phyloP scores from a whole-genome alignment of 1,140 invertebrate species.

The Brachystomella parvula region DNA sequence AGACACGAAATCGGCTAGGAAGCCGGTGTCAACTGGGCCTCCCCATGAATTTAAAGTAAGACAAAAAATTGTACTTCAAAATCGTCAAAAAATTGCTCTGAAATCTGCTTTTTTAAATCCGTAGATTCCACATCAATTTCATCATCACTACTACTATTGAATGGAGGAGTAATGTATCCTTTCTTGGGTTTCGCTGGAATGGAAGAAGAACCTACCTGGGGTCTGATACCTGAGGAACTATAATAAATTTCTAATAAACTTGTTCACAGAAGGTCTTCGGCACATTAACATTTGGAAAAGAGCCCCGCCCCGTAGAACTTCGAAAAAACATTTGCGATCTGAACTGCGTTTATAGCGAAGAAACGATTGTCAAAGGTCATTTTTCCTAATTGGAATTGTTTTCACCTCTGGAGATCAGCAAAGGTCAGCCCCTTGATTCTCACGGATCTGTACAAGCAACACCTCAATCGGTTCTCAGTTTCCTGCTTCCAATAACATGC shows the following conservation, averaged over 20 bases:
- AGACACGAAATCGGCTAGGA: neutral
- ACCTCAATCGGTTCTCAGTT: no score
- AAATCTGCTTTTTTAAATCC: neutral
- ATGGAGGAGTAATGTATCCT: neutral
- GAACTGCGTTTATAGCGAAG: no score
- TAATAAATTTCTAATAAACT: neutral
- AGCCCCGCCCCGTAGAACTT: no score
- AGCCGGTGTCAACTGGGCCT: no score
- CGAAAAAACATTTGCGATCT: neutral
- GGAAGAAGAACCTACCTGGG: neutral
- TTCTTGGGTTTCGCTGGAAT: neutral
- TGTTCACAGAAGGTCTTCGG: neutral
- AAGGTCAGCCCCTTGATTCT: no score
- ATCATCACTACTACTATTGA: neutral
- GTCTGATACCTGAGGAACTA: neutral
- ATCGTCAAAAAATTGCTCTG: neutral
- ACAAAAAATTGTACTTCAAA: neutral
- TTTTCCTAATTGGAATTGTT: no score
- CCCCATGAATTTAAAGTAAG: neutral
- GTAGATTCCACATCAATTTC: neutral
- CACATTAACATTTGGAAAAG: no score
- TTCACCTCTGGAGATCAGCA: no score
- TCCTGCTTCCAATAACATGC: no score
- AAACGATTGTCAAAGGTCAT: no score
- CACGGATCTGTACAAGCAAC: no score